phyloP scores from a whole-genome alignment of 2,888 invertebrate species.

The Amorpha juglandis region DNA sequence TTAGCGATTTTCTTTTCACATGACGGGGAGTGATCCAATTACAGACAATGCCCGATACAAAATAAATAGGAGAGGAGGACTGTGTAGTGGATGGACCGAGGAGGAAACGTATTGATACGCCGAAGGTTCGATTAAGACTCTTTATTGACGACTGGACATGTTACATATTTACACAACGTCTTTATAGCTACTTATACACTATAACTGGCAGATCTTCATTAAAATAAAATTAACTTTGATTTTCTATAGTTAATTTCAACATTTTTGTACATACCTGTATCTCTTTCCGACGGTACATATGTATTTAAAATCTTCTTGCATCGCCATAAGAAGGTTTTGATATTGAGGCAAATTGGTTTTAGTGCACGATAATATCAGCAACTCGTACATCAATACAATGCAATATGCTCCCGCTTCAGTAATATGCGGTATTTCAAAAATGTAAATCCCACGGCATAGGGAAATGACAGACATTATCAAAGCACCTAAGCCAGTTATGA shows the following conservation, averaged over 20 bases:
- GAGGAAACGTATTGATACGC: too few relatives aligned
- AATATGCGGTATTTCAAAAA: slow-evolving; percentile 45
- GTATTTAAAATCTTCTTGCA: slow-evolving; percentile 58
- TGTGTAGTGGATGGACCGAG: too few relatives aligned
- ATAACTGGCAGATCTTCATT: too few relatives aligned
- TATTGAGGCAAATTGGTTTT: slow-evolving; percentile 49
- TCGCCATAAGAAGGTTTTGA: slow-evolving; percentile 46
- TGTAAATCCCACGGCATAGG: slow-evolving; percentile 44
- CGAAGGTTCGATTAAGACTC: too few relatives aligned
- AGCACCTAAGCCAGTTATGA: slow-evolving; percentile 22
- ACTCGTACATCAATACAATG: slow-evolving; percentile 52
- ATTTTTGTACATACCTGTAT: slow-evolving; percentile 48
- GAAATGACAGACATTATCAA: slow-evolving; percentile 29
- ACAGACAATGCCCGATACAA: too few relatives aligned
- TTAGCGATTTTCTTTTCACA: too few relatives aligned
- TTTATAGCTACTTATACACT: too few relatives aligned
- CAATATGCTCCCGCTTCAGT: slow-evolving; percentile 59
- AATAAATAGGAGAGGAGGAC: too few relatives aligned
- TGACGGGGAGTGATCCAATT: too few relatives aligned
- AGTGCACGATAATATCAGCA: slow-evolving; percentile 51
- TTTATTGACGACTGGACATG: too few relatives aligned
- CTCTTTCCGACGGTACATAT: slow-evolving; percentile 50
- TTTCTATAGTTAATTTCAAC: neutral
- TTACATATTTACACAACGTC: too few relatives aligned
- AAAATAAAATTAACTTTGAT: too few relatives aligned